Conservation (phyloP, 2,113 vertebrate species). For the Taxidea taxus region DNA sequence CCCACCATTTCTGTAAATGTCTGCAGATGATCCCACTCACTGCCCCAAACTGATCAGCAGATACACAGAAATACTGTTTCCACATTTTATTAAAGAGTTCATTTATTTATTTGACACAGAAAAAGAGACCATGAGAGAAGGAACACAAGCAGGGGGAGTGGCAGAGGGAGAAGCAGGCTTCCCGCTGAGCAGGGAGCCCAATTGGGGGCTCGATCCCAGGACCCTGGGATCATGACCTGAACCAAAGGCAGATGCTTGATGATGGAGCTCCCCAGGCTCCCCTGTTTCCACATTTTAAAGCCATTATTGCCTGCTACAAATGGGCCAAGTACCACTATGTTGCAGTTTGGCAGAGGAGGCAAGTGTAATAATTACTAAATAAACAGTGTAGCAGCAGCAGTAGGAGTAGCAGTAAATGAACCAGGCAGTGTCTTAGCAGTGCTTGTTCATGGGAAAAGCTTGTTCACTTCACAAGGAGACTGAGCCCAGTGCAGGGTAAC, state of each 20-base stretch:
- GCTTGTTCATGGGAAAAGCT: not conserved
- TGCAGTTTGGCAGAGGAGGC: not conserved
- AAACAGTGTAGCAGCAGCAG: not conserved
- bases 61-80: not conserved
- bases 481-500: not conserved
- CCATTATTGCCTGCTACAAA: not conserved
- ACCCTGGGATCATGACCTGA: too few relatives aligned
- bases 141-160: too few relatives aligned
- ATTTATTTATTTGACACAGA: too few relatives aligned
- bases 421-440: not conserved
- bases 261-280: too few relatives aligned
- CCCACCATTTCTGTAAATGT: not conserved
- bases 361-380: not conserved
- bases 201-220: too few relatives aligned
- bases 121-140: too few relatives aligned
- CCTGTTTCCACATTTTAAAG: not conserved
- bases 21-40: not conserved
- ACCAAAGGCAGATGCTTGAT: too few relatives aligned
- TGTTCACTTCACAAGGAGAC: not conserved
- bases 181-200: too few relatives aligned
- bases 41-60: not conserved
- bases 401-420: not conserved
- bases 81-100: not conserved
- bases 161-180: too few relatives aligned
- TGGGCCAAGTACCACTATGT: not conserved